Evolutionary conservation across 1,140 invertebrate genomes (phyloP).

Genomic region (Aphis craccivora): DNA sequence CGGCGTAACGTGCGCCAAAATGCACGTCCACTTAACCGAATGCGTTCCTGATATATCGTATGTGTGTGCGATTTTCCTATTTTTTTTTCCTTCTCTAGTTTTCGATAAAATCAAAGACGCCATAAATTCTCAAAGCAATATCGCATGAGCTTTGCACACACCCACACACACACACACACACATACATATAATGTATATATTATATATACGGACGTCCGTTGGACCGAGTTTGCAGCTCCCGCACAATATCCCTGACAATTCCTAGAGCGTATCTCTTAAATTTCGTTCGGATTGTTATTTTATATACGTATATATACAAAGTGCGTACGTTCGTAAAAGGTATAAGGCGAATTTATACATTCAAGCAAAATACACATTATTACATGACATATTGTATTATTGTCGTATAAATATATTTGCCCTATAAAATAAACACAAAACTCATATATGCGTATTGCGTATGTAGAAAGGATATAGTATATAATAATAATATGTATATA

Average conservation of each 20-base stretch:
- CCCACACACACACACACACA: background rate
- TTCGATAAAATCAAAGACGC: conserved; percentile 22
- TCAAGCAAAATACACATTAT: conserved; percentile 17
- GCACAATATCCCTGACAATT: conserved; percentile 1
- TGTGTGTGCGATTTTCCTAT: background rate
- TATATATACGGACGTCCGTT: background rate
- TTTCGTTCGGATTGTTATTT: background rate
- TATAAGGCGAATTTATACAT: background rate
- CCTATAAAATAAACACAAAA: conserved; percentile 2
- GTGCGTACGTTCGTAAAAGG: background rate
- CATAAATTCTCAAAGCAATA: conserved; percentile 21
- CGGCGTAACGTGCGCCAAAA: background rate
- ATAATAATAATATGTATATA: background rate
- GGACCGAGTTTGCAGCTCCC: background rate
- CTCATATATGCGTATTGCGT: background rate
- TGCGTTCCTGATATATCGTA: background rate
- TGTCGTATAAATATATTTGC: background rate
- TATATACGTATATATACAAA: background rate
- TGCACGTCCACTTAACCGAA: background rate
- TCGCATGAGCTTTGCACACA: background rate
- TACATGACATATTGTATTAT: conserved; percentile 18
- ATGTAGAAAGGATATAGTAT: background rate
- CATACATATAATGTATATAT: background rate
- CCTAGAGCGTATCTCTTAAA: background rate
- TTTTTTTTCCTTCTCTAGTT: background rate